These are phyloP conservation scores for Stichodactyla helianthus DNA, from an alignment of 64 coral and sea anemone genomes.

Conservation along the genomic window DNA sequence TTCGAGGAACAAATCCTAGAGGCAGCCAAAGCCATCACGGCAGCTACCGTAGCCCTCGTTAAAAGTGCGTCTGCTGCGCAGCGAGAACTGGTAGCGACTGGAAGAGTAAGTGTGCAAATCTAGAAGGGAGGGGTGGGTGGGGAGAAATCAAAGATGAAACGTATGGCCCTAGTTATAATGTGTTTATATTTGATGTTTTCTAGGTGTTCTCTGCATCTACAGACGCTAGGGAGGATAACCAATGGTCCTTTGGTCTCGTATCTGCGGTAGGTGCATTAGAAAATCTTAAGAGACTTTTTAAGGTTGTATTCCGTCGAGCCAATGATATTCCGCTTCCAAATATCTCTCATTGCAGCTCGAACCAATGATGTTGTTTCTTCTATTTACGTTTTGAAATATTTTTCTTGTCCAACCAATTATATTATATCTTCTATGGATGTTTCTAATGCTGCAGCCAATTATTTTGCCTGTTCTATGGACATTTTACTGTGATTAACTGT, in stretches of 20 bases:
- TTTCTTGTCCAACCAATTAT: not conserved
- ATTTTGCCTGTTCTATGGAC: not conserved
- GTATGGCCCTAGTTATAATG: no score
- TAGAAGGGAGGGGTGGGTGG: no score
- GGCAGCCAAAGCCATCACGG: constrained; percentile 91
- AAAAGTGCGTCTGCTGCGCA: constrained; percentile 91
- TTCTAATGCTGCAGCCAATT: not conserved
- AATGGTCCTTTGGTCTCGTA: constrained; percentile 97
- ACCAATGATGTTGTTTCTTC: not conserved
- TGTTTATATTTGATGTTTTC: not conserved
- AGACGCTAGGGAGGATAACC: constrained; percentile 87
- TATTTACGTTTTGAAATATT: not conserved
- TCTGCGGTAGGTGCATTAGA: constrained; percentile 80
- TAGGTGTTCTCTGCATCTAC: constrained; percentile 85
- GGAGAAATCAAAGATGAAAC: no score
- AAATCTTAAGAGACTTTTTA: not conserved
- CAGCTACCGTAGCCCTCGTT: constrained; percentile 93
- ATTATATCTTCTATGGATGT: not conserved
- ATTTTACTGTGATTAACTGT: not conserved
- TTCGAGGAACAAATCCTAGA: constrained; percentile 98
- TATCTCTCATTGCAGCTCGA: no score
- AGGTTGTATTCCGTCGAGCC: not conserved
- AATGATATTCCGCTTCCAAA: not conserved
- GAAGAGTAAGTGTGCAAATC: constrained; percentile 45
- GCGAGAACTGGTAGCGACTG: constrained; percentile 79